Conservation (phyloP, 2,888 invertebrate genomes). For the Dione juno region DNA sequence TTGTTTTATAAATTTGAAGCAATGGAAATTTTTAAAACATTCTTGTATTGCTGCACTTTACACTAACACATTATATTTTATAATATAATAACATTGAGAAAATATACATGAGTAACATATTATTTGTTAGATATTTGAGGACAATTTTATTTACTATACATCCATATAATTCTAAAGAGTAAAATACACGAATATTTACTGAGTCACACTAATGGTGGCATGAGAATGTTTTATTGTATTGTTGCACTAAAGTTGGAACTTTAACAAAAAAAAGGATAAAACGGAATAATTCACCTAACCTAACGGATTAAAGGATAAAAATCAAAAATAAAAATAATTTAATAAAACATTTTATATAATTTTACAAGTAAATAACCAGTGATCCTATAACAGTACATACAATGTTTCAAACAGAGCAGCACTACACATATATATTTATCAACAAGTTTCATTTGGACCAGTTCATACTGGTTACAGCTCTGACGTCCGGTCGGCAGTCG, state of each 20-base stretch:
- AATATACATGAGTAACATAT: neutral
- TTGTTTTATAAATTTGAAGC: slow-evolving; percentile 11
- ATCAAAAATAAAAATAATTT: neutral
- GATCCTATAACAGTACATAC: no score
- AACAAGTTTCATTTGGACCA: neutral
- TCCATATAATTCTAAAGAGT: slow-evolving; percentile 10
- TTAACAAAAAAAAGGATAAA: no score
- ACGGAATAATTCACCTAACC: no score
- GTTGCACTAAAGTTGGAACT: no score
- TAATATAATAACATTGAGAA: slow-evolving; percentile 1
- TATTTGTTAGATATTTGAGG: neutral
- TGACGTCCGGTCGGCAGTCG: neutral
- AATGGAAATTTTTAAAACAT: neutral
- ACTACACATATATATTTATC: neutral
- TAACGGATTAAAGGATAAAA: no score
- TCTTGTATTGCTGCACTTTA: neutral
- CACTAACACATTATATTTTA: no score
- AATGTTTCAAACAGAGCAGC: neutral
- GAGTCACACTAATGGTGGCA: no score
- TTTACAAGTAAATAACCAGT: neutral
- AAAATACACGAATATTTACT: neutral
- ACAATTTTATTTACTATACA: slow-evolving; percentile 19
- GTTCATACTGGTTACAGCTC: neutral
- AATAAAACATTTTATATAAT: neutral
- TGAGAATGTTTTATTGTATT: no score